Conservation (phyloP, 92 coral and sea anemone genomes). For the Umimayanthus chanpuru region DNA sequence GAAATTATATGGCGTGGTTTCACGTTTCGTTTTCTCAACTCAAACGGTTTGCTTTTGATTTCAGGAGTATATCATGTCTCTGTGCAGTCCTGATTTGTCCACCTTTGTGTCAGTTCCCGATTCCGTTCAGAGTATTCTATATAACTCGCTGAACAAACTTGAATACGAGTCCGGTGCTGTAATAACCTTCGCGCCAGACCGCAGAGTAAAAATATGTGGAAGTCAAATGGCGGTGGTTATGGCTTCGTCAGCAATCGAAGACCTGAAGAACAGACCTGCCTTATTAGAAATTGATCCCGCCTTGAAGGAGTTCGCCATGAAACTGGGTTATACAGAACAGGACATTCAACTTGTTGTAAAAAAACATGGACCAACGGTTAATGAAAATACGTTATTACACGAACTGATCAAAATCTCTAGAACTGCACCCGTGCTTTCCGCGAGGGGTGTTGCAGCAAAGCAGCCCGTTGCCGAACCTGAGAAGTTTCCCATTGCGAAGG, state of each 20-base stretch:
- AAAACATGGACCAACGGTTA: conserved; percentile 78
- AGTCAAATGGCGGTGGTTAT: conserved; percentile 38
- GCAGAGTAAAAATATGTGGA: conserved; percentile 36
- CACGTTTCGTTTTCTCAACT: conserved; percentile 2
- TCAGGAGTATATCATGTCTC: conserved; percentile 56
- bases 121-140: background rate
- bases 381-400: conserved; percentile 74
- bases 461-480: conserved; percentile 21
- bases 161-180: conserved; percentile 40
- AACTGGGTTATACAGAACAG: conserved; percentile 78
- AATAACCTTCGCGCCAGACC: conserved; percentile 44
- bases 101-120: conserved; percentile 28
- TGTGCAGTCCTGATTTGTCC: conserved; percentile 48
- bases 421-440: background rate
- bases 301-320: conserved; percentile 82
- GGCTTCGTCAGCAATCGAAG: conserved; percentile 50
- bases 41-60: background rate
- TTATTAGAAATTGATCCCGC: conserved; percentile 43
- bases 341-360: conserved; percentile 78
- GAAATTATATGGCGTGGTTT: background rate
- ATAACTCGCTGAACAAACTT: conserved; percentile 24
- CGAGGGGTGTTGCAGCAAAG: background rate
- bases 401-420: conserved; percentile 76
- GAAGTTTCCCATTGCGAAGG: background rate
- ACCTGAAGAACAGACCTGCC: conserved; percentile 10